These are phyloP conservation scores for Poecilia wingei DNA, from an alignment of 2,797 vertebrate species.

Conservation along the genomic window DNA sequence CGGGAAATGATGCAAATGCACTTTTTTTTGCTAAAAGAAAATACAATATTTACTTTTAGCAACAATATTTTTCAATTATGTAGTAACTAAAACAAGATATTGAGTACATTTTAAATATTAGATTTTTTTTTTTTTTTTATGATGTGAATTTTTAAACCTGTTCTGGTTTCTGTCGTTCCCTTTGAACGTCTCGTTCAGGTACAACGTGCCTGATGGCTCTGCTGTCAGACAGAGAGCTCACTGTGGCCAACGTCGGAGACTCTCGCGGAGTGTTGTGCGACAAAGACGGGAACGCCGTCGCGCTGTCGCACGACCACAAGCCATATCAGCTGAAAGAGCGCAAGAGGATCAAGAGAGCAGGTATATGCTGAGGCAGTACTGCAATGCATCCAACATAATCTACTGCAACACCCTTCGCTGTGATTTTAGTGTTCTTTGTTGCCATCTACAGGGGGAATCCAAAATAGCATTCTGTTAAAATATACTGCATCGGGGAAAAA, in stretches of 20 bases:
- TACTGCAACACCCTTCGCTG: background rate
- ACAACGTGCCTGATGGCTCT: constrained; percentile 95
- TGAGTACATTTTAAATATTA: background rate
- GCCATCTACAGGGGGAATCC: constrained; percentile 59
- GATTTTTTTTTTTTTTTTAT: background rate
- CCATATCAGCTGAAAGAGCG: constrained; percentile 98
- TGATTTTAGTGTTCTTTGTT: background rate
- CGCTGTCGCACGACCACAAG: constrained; percentile 97
- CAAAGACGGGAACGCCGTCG: constrained; percentile 95
- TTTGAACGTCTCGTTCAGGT: constrained; percentile 72
- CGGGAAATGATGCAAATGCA: background rate
- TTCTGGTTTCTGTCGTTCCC: background rate
- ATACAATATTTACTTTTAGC: background rate
- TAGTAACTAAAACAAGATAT: background rate
- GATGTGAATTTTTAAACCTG: background rate
- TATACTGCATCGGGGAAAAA: background rate
- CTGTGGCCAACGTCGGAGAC: constrained; percentile 96
- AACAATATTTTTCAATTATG: background rate
- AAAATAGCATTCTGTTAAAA: constrained; percentile 26
- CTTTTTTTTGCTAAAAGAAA: background rate
- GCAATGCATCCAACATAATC: background rate
- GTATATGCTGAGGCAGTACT: constrained; percentile 71
- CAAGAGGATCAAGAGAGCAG: constrained; percentile 98
- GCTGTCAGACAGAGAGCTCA: constrained; percentile 93
- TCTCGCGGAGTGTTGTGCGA: constrained; percentile 95